Base-by-base conservation (phyloP, 35 echinoderm and acorn worm genomes). In the Heliocidaris erythrogramma region DNA sequence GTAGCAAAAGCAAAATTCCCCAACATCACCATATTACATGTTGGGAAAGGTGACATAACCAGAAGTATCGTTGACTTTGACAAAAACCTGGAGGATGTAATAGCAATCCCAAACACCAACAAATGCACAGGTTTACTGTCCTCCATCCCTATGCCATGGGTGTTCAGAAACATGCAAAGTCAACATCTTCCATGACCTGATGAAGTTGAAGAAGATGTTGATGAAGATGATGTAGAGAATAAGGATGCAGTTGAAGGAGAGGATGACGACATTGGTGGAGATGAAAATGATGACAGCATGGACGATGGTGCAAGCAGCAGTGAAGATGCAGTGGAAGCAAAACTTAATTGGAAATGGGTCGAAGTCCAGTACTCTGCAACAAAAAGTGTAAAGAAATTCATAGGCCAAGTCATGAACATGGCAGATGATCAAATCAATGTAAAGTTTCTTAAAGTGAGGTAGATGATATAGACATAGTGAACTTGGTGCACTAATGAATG, bases 51-150 rank as follows among this genome's bases (percentile, higher is more conserved):
- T 30, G 92, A 59, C 29, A 59, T 59, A 13, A 21, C 30, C 10
- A 61, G 16, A 94, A 50, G 48, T 59, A 94, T 61, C 8, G 48
- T 50, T 59, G n/a, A 94, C 16, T 94, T 94, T 94, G 92, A 94
- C 16, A 50, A 49, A 24, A 31, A 52, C 52, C 14, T 49, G 9
- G 8, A 94, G 52, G 92, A 59, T 94, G 52, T 94, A 59, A 30
- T 50, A 31, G 92, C 52, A 59, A 94, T 94, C 31, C 92, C 92
- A 30, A 94, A 94, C 92, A 94, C 92, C 13, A 94, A 59, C 92
- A 94, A 31, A 71, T 94, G 93, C 59, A 94, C 93, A 84, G 21
- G 24, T 86, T 86, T 86, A 32, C 7, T 86, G 85, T 32, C 17
- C 85, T 30, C 7, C 85, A 7, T 7, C 24, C 85, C 21, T 86